Evolutionary conservation across 2,113 vertebrate species (phyloP).

Genomic region (Willisornis vidua): DNA sequence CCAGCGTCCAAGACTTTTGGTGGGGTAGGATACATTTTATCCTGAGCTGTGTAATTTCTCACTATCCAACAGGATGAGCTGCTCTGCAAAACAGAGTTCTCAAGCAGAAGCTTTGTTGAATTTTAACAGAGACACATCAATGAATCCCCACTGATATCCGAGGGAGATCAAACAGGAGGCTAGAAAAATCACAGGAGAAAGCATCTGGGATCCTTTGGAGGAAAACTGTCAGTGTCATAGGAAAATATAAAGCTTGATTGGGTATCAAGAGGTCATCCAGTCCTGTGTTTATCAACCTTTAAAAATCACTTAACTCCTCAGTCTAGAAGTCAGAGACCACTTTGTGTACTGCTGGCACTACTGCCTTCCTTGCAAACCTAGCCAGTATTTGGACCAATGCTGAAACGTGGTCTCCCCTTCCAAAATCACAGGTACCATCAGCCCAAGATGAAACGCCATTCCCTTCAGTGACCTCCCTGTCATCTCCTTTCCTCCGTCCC

Average conservation of each 20-base stretch:
- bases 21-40: not conserved
- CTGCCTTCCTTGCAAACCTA: not conserved
- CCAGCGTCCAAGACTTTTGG: fast-evolving
- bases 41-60: not conserved
- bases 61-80: not conserved
- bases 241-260: not conserved
- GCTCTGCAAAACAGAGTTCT: not conserved
- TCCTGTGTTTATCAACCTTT: not conserved
- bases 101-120: not conserved
- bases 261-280: not conserved
- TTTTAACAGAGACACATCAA: not conserved
- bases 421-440: not conserved
- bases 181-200: not conserved
- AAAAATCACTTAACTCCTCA: not conserved
- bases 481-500: fast-evolving
- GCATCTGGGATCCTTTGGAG: not conserved
- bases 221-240: not conserved
- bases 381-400: not conserved
- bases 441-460: fast-evolving
- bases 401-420: not conserved
- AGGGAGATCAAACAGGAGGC: not conserved
- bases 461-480: not conserved
- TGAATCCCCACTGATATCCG: not conserved
- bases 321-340: not conserved
- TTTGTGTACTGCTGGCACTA: not conserved